Evolutionary conservation across 2,797 vertebrate species (phyloP).

Genomic region (Anabas testudineus): DNA sequence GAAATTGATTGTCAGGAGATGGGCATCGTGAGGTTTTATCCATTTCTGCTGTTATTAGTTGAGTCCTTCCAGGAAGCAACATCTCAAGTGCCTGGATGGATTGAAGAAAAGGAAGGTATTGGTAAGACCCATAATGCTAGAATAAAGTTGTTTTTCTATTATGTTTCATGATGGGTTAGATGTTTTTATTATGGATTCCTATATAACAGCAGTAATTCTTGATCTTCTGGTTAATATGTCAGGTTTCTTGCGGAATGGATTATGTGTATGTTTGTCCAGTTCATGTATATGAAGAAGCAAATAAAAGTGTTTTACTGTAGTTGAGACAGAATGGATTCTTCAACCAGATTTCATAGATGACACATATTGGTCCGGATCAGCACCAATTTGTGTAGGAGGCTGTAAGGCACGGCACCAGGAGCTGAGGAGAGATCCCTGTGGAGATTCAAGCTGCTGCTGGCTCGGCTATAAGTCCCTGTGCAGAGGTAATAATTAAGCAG

Average conservation of each 20-base stretch:
- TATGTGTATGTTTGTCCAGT: not conserved
- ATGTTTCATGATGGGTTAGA: not conserved
- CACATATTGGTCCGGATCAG: slow-evolving; percentile 88
- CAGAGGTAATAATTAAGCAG: slow-evolving; percentile 77
- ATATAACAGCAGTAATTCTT: not conserved
- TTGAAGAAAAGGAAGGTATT: slow-evolving; percentile 73
- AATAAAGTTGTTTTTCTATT: not conserved
- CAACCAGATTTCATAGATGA: slow-evolving; percentile 64
- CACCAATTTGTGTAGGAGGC: slow-evolving; percentile 86
- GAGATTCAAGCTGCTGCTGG: slow-evolving; percentile 90
- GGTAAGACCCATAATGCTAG: slow-evolving; percentile 67
- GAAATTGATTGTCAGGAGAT: slow-evolving; percentile 35
- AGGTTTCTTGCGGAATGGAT: too few relatives aligned
- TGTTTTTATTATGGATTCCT: not conserved
- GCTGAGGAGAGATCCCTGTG: slow-evolving; percentile 87
- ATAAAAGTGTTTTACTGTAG: slow-evolving; percentile 47
- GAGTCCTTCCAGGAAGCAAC: slow-evolving; percentile 52
- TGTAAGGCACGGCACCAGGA: slow-evolving; percentile 85
- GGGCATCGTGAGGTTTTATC: slow-evolving; percentile 34
- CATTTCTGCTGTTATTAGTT: slow-evolving; percentile 62
- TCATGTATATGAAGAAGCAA: not conserved
- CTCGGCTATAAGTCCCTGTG: slow-evolving; percentile 89
- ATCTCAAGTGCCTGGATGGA: slow-evolving; percentile 66
- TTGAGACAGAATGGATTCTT: slow-evolving; percentile 63
- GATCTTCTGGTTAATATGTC: not conserved